Evolutionary conservation across 92 coral and sea anemone species (phyloP).

Genomic region (Epizoanthus stellaris): DNA sequence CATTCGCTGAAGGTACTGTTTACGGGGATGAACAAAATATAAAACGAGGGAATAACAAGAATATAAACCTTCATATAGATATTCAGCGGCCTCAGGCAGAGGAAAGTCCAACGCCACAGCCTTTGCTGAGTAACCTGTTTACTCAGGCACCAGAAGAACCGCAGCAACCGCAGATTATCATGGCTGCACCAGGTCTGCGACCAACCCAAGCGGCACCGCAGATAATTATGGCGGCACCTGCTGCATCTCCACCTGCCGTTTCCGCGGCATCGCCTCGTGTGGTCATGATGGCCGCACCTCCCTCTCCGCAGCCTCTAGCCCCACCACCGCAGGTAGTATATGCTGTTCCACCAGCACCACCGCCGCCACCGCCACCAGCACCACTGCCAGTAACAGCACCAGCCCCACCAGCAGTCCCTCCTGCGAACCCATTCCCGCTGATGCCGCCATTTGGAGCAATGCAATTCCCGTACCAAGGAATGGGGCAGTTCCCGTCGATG

Average conservation of each 20-base stretch:
- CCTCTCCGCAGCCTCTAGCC: background rate
- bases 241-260: conserved; percentile 4
- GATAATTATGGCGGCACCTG: conserved; percentile 17
- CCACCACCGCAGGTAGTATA: conserved; percentile 19
- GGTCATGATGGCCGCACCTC: conserved; percentile 32
- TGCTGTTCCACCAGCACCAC: background rate
- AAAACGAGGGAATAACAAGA: conserved; percentile 31
- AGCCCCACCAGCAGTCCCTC: background rate
- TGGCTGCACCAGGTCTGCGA: conserved; percentile 19
- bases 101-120: background rate
- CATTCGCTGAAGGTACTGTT: background rate
- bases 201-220: conserved; percentile 21
- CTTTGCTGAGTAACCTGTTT: background rate
- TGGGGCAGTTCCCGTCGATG: conserved; percentile 12
- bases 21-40: conserved; percentile 7
- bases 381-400: background rate
- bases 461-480: background rate
- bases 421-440: background rate
- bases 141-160: background rate
- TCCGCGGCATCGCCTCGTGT: conserved; percentile 30
- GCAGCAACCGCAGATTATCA: conserved; percentile 13
- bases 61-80: conserved; percentile 18
- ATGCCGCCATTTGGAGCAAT: conserved; percentile 13
- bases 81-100: background rate
- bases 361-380: background rate